Conservation (phyloP, 2,113 vertebrate genomes). For the Syrmaticus mikado region DNA sequence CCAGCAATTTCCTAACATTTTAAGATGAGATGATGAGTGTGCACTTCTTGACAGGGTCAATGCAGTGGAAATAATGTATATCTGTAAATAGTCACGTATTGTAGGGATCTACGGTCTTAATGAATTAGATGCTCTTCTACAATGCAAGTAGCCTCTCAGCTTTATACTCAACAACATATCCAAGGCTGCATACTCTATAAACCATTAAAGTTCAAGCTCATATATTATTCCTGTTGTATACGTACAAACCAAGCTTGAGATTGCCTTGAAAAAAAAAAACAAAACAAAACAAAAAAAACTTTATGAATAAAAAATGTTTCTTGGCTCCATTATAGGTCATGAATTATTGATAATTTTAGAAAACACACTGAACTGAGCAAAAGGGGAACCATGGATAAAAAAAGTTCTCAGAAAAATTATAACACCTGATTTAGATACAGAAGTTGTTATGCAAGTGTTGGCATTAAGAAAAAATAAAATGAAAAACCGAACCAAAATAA, state of each 20-base stretch:
- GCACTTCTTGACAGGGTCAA: background rate
- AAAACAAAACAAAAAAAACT: background rate
- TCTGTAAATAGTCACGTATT: background rate
- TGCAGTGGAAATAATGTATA: background rate
- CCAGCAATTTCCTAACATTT: background rate
- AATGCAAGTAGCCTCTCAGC: background rate
- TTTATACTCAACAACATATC: fast-evolving
- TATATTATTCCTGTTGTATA: background rate
- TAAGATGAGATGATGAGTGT: slow-evolving; percentile 5
- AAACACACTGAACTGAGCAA: background rate
- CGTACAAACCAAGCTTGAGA: background rate
- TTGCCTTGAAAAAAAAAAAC: background rate
- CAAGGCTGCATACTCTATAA: background rate
- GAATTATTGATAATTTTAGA: background rate
- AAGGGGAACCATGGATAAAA: background rate
- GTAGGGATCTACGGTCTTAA: background rate
- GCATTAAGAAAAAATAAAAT: background rate
- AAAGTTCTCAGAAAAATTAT: slow-evolving; percentile 21
- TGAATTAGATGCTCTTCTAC: background rate
- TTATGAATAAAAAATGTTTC: slow-evolving; percentile 24
- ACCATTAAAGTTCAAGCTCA: fast-evolving
- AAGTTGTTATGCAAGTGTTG: background rate
- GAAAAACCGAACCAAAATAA: background rate
- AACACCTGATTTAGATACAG: background rate
- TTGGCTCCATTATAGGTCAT: background rate